These are phyloP conservation scores for Drosophila pseudoananassae DNA, from an alignment of 1,140 invertebrate species.

Conservation along the genomic window DNA sequence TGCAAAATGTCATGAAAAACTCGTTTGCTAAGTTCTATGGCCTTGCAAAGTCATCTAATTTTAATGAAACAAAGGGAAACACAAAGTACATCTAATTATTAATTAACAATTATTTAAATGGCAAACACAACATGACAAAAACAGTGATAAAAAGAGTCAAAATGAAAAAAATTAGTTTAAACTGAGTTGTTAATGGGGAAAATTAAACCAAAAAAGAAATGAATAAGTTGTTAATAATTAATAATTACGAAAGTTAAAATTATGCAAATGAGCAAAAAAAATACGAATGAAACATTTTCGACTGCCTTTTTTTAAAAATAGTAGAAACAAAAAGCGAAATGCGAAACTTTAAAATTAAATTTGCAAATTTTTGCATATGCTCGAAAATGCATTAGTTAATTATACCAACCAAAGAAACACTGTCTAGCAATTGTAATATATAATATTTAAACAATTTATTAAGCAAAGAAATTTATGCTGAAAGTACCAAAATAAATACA, in stretches of 20 bases:
- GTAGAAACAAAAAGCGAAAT: conserved; percentile 39
- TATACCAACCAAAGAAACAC: conserved; percentile 42
- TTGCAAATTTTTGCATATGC: conserved; percentile 66
- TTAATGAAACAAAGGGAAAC: conserved; percentile 78
- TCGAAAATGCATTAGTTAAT: conserved; percentile 70
- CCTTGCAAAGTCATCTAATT: conserved; percentile 69
- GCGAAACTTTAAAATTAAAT: conserved; percentile 47
- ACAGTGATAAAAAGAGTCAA: conserved; percentile 65
- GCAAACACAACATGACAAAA: conserved; percentile 54
- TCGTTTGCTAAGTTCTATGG: conserved; percentile 57
- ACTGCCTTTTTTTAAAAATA: conserved; percentile 78
- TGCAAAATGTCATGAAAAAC: conserved; percentile 24
- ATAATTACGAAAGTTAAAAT: conserved; percentile 53
- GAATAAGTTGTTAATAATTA: conserved; percentile 66
- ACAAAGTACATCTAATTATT: conserved; percentile 74
- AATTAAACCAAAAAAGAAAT: conserved; percentile 35
- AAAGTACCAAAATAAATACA: conserved; percentile 67
- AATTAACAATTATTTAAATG: conserved; percentile 53
- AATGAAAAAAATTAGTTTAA: conserved; percentile 49
- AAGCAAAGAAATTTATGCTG: conserved; percentile 66
- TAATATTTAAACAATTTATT: conserved; percentile 58
- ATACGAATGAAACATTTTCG: conserved; percentile 73
- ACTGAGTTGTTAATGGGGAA: conserved; percentile 59
- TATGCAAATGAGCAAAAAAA: conserved; percentile 43
- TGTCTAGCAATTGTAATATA: conserved; percentile 49